These are phyloP conservation scores for Nebria salina DNA, from an alignment of 2,888 invertebrate genomes.

Conservation along the genomic window DNA sequence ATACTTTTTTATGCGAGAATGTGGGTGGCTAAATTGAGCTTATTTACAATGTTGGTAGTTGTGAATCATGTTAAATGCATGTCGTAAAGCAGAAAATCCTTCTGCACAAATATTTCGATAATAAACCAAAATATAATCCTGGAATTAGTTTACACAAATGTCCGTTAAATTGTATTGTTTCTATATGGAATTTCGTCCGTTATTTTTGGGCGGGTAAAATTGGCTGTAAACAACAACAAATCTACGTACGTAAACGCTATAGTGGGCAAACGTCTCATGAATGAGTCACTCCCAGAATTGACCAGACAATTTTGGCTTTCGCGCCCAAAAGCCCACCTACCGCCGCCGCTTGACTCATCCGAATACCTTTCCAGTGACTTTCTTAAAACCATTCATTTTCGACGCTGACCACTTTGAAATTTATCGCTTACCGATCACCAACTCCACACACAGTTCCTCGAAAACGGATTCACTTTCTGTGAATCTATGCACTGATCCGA, in stretches of 20 bases:
- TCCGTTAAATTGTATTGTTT: constrained; percentile 29
- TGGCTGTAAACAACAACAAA: constrained; percentile 36
- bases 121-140: not conserved
- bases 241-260: constrained; percentile 7
- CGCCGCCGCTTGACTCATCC: constrained; percentile 11
- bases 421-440: not conserved
- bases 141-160: constrained; percentile 26
- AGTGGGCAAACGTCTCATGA: not conserved
- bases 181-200: constrained; percentile 41
- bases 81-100: too few relatives aligned
- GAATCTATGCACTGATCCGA: not conserved
- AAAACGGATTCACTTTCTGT: constrained; percentile 17
- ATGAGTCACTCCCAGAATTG: not conserved
- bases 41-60: too few relatives aligned
- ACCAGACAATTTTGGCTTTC: constrained; percentile 2
- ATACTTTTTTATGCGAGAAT: constrained; percentile 2
- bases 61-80: too few relatives aligned
- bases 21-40: too few relatives aligned
- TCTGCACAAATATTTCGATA: too few relatives aligned
- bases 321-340: constrained; percentile 8
- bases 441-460: not conserved
- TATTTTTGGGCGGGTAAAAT: constrained; percentile 32
- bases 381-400: constrained; percentile 3
- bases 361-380: constrained; percentile 6
- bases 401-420: not conserved